A percentile compares a stretch with the other conserved stretches of the same genome.
phyloP scores from a whole-genome alignment of 2,888 invertebrate genomes.

The Agonopterix heracliana region DNA sequence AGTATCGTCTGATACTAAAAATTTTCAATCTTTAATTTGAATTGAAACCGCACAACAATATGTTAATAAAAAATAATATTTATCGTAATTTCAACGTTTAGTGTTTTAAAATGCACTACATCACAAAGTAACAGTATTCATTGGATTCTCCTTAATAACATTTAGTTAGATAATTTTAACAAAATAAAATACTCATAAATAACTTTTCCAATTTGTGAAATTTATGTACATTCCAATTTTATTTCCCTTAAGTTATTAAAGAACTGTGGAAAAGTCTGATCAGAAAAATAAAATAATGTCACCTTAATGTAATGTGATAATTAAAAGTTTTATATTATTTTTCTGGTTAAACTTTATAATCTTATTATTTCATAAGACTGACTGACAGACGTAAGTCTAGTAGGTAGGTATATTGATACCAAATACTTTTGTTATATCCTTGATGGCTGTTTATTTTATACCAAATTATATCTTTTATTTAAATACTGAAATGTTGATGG shows the following conservation, averaged over 20 bases:
- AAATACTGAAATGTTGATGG: background rate
- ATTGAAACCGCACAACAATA: too few species aligned
- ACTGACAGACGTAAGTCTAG: conserved; percentile 42
- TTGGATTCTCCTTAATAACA: conserved; percentile 5
- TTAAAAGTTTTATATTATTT: too few species aligned
- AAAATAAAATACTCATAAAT: conserved; percentile 30
- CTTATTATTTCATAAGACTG: conserved; percentile 42
- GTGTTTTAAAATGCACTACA: too few species aligned
- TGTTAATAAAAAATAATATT: too few species aligned
- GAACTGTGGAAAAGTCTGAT: too few species aligned
- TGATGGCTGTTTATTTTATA: background rate
- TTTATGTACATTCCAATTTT: background rate
- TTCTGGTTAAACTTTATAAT: conserved; percentile 36
- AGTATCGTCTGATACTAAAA: too few species aligned
- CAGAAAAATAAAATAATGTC: too few species aligned
- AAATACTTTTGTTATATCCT: conserved; percentile 15
- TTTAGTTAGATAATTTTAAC: conserved; percentile 5
- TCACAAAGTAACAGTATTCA: too few species aligned
- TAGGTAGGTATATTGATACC: conserved; percentile 30
- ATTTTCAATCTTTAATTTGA: too few species aligned
- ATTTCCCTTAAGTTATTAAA: background rate
- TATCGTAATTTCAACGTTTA: too few species aligned
- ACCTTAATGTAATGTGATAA: too few species aligned
- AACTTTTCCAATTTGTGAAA: conserved; percentile 25
- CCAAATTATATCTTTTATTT: background rate